Evolutionary conservation across 2,888 invertebrate species (phyloP), one percentile per base, ranked within the genome.

Genomic region (Ethmia dodecea): DNA sequence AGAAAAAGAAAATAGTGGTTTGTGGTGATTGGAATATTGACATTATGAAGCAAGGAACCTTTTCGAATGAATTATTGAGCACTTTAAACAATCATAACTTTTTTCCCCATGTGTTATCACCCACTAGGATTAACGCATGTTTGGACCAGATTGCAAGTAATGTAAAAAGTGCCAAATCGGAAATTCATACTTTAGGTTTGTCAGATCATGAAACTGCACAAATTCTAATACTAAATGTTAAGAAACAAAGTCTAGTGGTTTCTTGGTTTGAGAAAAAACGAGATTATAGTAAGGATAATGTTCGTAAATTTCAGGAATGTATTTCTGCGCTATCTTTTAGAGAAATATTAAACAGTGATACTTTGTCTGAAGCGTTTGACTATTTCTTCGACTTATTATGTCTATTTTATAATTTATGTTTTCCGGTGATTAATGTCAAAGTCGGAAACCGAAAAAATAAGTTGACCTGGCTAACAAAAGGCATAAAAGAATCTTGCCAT

Each of bases 101-200:
- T 1, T 3, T 18, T 11, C 10, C 25, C 18, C 45, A 45, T 14
- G 35, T 45, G 4, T 11, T 14, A 3, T 3, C 2, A 5, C 32
- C 42, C 1, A 40, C 45, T 3, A 33, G 45, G 22, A 3, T 12
- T 11, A 35, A 37, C 4, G 25, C 45, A 2, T 42, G 42, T 12
- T 20, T 42, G 13, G 45, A 45, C 6, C 38, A 38, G 13, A 39
- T 45, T 12, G 14, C 25, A 3, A 35, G 37, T 22, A 41, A 41
- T 24, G 25, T 37, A 12, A 31, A 37, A 29, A 13, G 10, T 5
- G 34, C 11, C 1, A n/a, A 13, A 2, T 6, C 29, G 1, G 14
- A 32, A 12, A 15, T 37, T 5, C 32, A 27, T 3, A 5, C 5
- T 13, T 24, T 41, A 1, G 28, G 24, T 10, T 18, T 41, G 9